phyloP scores from a whole-genome alignment of 2,888 invertebrate species.

The Tetranychus truncatus region DNA sequence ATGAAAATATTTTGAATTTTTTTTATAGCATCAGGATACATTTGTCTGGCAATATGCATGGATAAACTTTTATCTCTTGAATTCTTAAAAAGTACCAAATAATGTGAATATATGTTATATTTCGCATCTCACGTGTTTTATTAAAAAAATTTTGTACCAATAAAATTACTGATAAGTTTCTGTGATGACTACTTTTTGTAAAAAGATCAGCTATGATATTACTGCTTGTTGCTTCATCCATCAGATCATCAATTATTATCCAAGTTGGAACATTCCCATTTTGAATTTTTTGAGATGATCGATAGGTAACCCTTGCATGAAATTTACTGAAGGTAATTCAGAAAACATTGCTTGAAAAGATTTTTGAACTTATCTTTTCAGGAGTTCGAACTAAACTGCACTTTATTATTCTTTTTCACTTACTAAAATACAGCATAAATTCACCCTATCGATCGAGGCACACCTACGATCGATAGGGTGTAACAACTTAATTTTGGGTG shows the following conservation, averaged over 20 bases:
- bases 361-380: no score
- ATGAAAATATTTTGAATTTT: neutral
- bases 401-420: no score
- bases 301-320: neutral
- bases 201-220: neutral
- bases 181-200: conserved; percentile 3
- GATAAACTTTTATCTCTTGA: conserved; percentile 2
- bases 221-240: neutral
- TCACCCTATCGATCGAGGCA: no score
- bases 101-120: neutral
- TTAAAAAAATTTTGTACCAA: neutral
- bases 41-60: neutral
- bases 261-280: neutral
- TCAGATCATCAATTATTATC: conserved; percentile 1
- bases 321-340: neutral
- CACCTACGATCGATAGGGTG: no score
- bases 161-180: conserved; percentile 1
- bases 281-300: neutral
- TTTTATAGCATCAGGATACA: neutral
- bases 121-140: neutral
- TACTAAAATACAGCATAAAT: no score
- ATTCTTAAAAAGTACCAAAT: neutral
- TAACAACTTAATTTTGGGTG: no score
- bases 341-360: neutral
- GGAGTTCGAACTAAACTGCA: no score